These are phyloP conservation scores for Larimichthys crocea DNA, from an alignment of 2,113 vertebrate species.

Conservation along the genomic window DNA sequence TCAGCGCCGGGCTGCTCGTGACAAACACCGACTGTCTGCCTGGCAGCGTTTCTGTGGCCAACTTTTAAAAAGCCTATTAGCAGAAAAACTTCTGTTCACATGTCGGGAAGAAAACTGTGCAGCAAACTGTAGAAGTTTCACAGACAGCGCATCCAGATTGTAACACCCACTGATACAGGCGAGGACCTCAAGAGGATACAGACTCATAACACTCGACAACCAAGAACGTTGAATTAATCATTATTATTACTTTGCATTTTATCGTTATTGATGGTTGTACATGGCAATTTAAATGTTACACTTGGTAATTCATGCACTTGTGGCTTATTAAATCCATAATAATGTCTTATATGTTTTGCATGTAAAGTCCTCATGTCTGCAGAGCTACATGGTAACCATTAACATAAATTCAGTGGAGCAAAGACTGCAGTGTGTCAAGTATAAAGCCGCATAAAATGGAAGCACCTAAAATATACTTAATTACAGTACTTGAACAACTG, in stretches of 20 bases:
- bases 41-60: conserved; percentile 11
- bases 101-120: neutral
- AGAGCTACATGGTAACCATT: neutral
- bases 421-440: neutral
- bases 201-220: neutral
- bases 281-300: neutral
- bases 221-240: neutral
- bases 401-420: neutral
- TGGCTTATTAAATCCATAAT: neutral
- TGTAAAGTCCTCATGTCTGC: neutral
- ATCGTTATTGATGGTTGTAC: neutral
- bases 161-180: neutral
- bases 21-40: conserved; percentile 4
- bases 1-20: neutral
- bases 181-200: neutral
- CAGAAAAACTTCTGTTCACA: conserved; percentile 29
- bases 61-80: conserved; percentile 27
- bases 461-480: neutral
- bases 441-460: neutral
- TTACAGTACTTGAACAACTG: neutral
- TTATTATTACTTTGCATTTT: neutral
- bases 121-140: conserved; percentile 20
- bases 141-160: conserved; percentile 18
- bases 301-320: neutral
- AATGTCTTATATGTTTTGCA: neutral